Base-by-base conservation (phyloP, 2,888 invertebrate species). In the Brenthis ino region DNA sequence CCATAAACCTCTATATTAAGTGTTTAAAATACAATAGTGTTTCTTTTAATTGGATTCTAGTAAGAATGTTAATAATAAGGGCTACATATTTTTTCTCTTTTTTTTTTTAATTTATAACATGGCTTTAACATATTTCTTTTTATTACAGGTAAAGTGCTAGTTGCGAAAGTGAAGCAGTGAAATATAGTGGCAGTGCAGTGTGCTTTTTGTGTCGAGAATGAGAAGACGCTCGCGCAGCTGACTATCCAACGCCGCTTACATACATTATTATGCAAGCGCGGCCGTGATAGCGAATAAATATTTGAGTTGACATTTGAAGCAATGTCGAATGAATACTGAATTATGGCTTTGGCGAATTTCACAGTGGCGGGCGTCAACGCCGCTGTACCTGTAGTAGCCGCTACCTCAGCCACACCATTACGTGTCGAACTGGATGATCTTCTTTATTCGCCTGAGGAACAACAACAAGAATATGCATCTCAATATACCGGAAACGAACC, bases 331-430 rank as follows among this genome's bases (percentile, higher is more conserved):
- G 82, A 80, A 80, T 86, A 85, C 69, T 82, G 77, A 86, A 83
- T 83, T 79, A 91, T 93, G 93, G 91, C 91, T 77, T 82, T 93
- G 77, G 85, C 84, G 76, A 93, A 93, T 82, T 93, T 88, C 74
- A 88, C 92, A 76, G 79, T 89, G 72, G 84, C 88, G 68, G 81
- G 85, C 71, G 84, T 84, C 69, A 82, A 82, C 24, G 84, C 80
- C 28, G 88, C 87, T 68, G 85, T 89, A 67, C 91, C 92, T 47
- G 82, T 84, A 60, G 79, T 91, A 61, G 77, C 80, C 37, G 79
- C 85, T 50, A 84, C 91, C 13, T 79, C 88, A 3, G 77, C 90
- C 11, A 77, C 82, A 28, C 90, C 92, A 12, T 77, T 90, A 20
- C 84, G 83, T 48, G 85, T 88, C 47, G 82, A 83, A 70, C 82